Evolutionary conservation across 2,888 invertebrate genomes (phyloP), one percentile per base, ranked within the genome.

Genomic region (Zootermopsis nevadensis): DNA sequence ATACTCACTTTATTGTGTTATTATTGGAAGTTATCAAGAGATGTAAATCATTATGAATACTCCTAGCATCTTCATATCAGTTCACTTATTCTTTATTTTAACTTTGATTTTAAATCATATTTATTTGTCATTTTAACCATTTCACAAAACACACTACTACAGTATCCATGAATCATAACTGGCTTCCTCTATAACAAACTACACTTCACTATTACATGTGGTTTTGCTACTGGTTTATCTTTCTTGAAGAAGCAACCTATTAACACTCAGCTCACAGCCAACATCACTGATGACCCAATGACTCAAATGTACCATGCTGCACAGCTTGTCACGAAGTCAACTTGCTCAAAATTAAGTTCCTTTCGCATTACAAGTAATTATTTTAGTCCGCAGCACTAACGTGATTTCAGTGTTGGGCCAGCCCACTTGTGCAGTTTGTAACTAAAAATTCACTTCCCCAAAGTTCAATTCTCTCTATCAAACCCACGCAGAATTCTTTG

Each of bases 101-200:
- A 69, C 22, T 30, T n/a, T 33, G 30, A 69, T 69, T 69, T 33
- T 42, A 33, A 38, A 31, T 38, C 4, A 7, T 74, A 42, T 74
- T 33, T 38, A 33, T 38, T 74, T 22, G 24, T 74, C 33, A 33
- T 74, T 38, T 74, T 74, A 69, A 69, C 22, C 12, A 30, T 38
- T n/a, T 74, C 74, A 74, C 38, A 22, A 74, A 38, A 74, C 74
- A 74, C 74, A 74, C 74, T 74, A 42, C 42, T 69, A 69, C 69
- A 15, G 66, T n/a, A n/a, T n/a, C n/a, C n/a, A 22, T 69, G 31
- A 69, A 30, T 69, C 10, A n/a, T n/a, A n/a, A 69, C 15, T 69
- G 27, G 74, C 22, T 38, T n/a, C 74, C 38, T 15, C 42, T 74
- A 74, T 33, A 42, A 74, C 74, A 74, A 74, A 33, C 74, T 74